Evolutionary conservation across 92 coral and sea anemone species (phyloP), one percentile per base, ranked within the genome.

Genomic region (Actinostola sp.): DNA sequence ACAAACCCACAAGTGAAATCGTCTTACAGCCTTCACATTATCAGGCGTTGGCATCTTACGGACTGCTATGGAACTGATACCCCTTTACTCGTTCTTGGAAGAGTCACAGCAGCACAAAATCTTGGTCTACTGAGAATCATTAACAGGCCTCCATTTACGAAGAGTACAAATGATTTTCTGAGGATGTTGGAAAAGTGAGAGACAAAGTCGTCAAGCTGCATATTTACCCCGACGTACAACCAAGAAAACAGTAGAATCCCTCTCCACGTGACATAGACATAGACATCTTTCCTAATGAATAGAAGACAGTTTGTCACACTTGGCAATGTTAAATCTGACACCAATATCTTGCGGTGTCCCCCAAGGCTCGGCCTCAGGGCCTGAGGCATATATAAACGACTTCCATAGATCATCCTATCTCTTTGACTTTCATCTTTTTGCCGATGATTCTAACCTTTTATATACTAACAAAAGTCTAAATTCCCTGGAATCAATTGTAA

Each of bases 1-100:
- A 81, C 83, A 42, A 70, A 75, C 0, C 87, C 87, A 45, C 91
- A 81, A n/a, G n/a, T n/a, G n/a, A 31, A 75, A 63, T 75, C 87
- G 30, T 23, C 83, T 39, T 7, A 80, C 80, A 0, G 82, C 76
- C 38, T 85, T 73, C 3, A 86, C 66, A 21, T 75, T 29, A 12
- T 81, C 70, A 6, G 83, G 88, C n/a, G 43, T 46, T 2, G 78
- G 79, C 79, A 56, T 76, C 13, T 76, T 48, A 1, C 0, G 14
- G 2, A 82, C 61, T 0, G 73, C 87, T 16, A n/a, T 49, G 45
- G n/a, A 35, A 29, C 53, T 31, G 61, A 85, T 28, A 81, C 70
- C 13, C 80, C n/a, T n/a, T n/a, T 84, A 49, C 89, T 77, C 63
- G 82, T 78, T 54, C 42, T 64, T 4, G 61, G 79, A 73, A 82